Evolutionary conservation across 2,888 invertebrate species (phyloP).

Genomic region (Anaspis maculata): DNA sequence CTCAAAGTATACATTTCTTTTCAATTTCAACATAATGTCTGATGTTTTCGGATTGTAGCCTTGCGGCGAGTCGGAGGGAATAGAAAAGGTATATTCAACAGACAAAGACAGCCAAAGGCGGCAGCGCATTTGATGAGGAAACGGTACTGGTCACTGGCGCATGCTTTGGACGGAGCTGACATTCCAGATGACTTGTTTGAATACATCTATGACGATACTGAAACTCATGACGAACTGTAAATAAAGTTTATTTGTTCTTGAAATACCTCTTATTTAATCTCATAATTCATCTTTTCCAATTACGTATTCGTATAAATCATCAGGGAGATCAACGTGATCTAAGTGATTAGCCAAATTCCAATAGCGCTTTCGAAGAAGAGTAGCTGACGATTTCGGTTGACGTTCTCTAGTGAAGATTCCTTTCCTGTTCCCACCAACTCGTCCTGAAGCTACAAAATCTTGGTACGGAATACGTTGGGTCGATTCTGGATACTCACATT

Average conservation of each 20-base stretch:
- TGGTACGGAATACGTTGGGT: no score
- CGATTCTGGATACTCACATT: constrained; percentile 40
- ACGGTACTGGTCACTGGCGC: constrained; percentile 63
- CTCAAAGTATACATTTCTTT: constrained; percentile 47
- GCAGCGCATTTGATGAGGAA: constrained; percentile 73
- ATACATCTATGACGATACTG: constrained; percentile 37
- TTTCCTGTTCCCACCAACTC: constrained; percentile 79
- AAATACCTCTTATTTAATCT: no score
- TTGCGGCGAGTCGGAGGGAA: constrained; percentile 76
- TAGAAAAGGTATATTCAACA: constrained; percentile 82
- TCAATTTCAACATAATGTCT: background rate
- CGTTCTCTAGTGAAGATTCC: constrained; percentile 82
- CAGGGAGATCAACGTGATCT: constrained; percentile 47
- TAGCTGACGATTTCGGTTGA: constrained; percentile 84
- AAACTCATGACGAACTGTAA: constrained; percentile 5
- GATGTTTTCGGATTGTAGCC: background rate
- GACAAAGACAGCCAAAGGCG: constrained; percentile 83
- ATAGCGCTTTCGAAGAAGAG: constrained; percentile 72
- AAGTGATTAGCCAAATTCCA: constrained; percentile 55
- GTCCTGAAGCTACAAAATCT: background rate
- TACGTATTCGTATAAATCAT: constrained; percentile 49
- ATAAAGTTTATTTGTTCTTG: no score
- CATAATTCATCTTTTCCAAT: no score
- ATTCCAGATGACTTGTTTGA: constrained; percentile 49
- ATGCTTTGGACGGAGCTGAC: constrained; percentile 49